Percentiles rank a stretch among this genome's conserved stretches.
phyloP scores from a whole-genome alignment of 2,888 invertebrate genomes.

The Ophion ellenae region DNA sequence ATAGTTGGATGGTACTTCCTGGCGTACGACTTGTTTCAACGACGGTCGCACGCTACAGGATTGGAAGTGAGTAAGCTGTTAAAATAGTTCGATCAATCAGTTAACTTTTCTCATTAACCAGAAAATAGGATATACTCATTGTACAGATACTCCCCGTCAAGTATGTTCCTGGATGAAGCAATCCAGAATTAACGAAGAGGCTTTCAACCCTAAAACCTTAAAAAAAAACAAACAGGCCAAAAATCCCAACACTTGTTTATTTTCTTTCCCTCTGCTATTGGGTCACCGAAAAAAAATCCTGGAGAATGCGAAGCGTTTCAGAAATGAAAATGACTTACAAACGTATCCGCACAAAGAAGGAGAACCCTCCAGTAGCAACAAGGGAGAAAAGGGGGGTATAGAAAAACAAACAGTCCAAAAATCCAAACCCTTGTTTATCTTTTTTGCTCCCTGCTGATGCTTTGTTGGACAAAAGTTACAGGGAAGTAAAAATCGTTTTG shows the following conservation, averaged over 20 bases:
- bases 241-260: too few species aligned
- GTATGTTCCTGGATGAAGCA: neutral
- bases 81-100: constrained; percentile 49
- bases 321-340: neutral
- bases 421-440: too few species aligned
- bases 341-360: constrained; percentile 30
- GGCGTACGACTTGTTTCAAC: constrained; percentile 24
- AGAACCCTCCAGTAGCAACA: neutral
- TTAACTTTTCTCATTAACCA: constrained; percentile 60
- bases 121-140: constrained; percentile 5
- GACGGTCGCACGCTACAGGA: constrained; percentile 26
- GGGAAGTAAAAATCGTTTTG: too few species aligned
- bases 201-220: neutral
- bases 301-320: too few species aligned
- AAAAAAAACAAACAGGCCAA: too few species aligned
- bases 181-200: neutral
- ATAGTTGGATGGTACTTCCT: constrained; percentile 11
- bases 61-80: constrained; percentile 36
- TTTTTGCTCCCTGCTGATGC: too few species aligned
- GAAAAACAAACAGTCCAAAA: too few species aligned
- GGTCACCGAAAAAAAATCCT: neutral
- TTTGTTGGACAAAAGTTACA: neutral
- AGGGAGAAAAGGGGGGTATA: neutral
- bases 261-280: too few species aligned
- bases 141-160: constrained; percentile 16